Percentiles rank a stretch among this genome's conserved stretches.
phyloP scores from a whole-genome alignment of 1,140 invertebrate genomes.

The Delia radicum region DNA sequence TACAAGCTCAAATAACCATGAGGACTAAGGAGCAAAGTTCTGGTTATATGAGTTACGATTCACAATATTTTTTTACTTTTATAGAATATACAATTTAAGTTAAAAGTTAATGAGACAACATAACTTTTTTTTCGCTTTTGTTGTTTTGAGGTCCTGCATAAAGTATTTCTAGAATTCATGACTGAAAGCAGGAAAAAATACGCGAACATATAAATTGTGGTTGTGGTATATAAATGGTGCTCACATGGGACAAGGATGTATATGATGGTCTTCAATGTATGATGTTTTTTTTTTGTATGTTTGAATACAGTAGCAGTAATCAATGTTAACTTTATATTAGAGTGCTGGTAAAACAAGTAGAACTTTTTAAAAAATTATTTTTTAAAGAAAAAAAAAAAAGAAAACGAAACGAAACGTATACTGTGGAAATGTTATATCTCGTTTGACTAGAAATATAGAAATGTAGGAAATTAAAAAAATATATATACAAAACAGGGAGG shows the following conservation, averaged over 20 bases:
- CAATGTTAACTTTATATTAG: constrained; percentile 33
- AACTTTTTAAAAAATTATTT: background rate
- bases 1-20: background rate
- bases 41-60: background rate
- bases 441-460: background rate
- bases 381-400: background rate
- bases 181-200: background rate
- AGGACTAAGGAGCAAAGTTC: background rate
- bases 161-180: background rate
- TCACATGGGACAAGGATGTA: constrained; percentile 28
- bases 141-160: background rate
- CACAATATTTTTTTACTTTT: background rate
- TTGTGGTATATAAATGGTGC: constrained; percentile 24
- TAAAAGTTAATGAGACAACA: constrained; percentile 56
- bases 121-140: constrained; percentile 35
- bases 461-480: background rate
- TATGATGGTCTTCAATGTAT: background rate
- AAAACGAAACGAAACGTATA: background rate
- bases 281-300: background rate
- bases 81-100: constrained; percentile 36
- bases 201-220: constrained; percentile 23
- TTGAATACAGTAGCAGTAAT: constrained; percentile 26
- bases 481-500: no score
- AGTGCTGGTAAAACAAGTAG: background rate
- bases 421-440: background rate